Base-by-base conservation (phyloP, 2,113 vertebrate species). In the Piprites chloris region DNA sequence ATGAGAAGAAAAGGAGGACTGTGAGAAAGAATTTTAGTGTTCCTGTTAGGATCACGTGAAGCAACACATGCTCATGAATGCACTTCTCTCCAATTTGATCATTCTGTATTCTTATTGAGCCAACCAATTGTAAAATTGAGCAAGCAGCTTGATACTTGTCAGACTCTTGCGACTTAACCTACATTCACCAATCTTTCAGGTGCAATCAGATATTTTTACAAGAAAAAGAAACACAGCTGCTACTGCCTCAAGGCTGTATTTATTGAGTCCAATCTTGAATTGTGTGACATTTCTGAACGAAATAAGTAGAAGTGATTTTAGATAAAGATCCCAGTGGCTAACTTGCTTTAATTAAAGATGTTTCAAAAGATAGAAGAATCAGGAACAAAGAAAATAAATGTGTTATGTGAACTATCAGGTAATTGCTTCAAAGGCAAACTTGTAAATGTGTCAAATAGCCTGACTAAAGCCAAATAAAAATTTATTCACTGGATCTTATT, bases 321-420 rank as follows among this genome's bases (percentile, higher is more conserved):
- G 85, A 90, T 90, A 90, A 96, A 63, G 46, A 93, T 74, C 35
- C 39, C 33, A 58, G 37, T 30, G 52, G 72, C 20, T 84, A 90
- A 59, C 82, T 85, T 77, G 23, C 22, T 80, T 83, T 85, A 95
- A 92, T 97, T 95, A 96, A 94, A 96, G 87, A 88, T 94, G 19
- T 58, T 91, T 90, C 75, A 62, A 69, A 80, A 49, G 88, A 95
- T 81, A 83, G 44, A 76, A 46, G 28, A 87, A 68, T 46, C 41
- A 32, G 14, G 59, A 41, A 44, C 44, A 77, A 95, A 87, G n/a
- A 65, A 68, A 61, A 52, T 12, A 83, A 89, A 69, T 9, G 28
- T 39, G 9, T 12, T 72, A 7, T 42, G 53, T 69, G 87, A 88
- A 83, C 58, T 85, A n/a, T 44, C 46, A 83, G 41, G 55, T 62